These are phyloP conservation scores for Oryzias melastigma DNA, from an alignment of 2,113 vertebrate species.

Conservation along the genomic window DNA sequence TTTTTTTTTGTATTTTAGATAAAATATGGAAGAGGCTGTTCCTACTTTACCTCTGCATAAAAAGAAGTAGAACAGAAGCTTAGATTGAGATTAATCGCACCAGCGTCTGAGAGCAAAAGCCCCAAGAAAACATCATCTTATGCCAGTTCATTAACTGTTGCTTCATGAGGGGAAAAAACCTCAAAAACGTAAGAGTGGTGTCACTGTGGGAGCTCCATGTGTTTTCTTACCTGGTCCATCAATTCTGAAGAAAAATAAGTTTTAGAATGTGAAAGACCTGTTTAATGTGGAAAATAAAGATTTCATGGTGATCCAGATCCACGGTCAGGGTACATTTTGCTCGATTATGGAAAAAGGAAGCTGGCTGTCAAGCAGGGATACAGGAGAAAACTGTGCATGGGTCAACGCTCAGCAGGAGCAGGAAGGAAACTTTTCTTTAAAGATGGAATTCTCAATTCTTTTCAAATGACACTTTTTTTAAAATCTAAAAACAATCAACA, in stretches of 20 bases:
- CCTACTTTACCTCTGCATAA: neutral
- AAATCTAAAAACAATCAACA: constrained; percentile 34
- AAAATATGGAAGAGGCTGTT: neutral
- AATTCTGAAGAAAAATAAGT: neutral
- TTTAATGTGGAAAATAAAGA: constrained; percentile 30
- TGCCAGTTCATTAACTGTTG: neutral
- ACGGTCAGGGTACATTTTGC: constrained; percentile 38
- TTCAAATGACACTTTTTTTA: constrained; percentile 51
- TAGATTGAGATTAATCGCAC: neutral
- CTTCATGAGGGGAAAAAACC: neutral
- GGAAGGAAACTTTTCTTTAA: constrained; percentile 62
- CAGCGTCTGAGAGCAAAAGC: neutral
- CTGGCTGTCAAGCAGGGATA: constrained; percentile 47
- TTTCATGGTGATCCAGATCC: constrained; percentile 24
- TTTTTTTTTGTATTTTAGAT: neutral
- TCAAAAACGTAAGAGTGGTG: neutral
- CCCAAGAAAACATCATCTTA: neutral
- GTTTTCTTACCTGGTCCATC: neutral
- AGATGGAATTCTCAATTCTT: constrained; percentile 50
- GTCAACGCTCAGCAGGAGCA: constrained; percentile 62
- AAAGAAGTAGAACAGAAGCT: neutral
- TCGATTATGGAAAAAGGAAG: constrained; percentile 39
- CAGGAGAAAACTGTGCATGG: constrained; percentile 7
- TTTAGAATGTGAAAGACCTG: neutral
- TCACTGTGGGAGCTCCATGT: neutral